These are phyloP conservation scores for Brachionus rotundiformis DNA, from an alignment of 1,140 invertebrate genomes.

Conservation along the genomic window DNA sequence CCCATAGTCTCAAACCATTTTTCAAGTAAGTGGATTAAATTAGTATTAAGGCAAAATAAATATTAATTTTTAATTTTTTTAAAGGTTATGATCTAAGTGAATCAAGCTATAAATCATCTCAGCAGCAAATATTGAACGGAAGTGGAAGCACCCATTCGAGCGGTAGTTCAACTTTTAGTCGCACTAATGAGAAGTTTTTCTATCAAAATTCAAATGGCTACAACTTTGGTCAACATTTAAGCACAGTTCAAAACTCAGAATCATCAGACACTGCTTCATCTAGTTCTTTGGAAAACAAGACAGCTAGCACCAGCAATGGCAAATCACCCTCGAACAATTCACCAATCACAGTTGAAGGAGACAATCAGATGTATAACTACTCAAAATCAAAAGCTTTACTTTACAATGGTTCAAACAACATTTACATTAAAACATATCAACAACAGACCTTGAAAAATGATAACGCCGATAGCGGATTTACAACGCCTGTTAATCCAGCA, in stretches of 20 bases:
- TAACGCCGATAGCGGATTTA: constrained; percentile 32
- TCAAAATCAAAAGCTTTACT: constrained; percentile 5
- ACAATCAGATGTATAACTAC: constrained; percentile 5
- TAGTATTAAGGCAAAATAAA: background rate
- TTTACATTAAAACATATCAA: constrained; percentile 30
- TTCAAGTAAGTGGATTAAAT: constrained; percentile 1
- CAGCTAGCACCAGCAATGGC: constrained; percentile 35
- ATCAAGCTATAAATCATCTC: constrained; percentile 34
- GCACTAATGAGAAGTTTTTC: constrained; percentile 23
- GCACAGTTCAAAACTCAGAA: background rate
- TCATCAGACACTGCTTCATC: constrained; percentile 41
- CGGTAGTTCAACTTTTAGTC: constrained; percentile 33
- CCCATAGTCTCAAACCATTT: constrained; percentile 31
- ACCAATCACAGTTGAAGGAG: constrained; percentile 24
- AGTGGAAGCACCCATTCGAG: constrained; percentile 26
- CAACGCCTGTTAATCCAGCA: constrained; percentile 19
- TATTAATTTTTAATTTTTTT: constrained; percentile 15
- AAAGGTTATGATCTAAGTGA: constrained; percentile 38
- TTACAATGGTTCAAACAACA: constrained; percentile 28
- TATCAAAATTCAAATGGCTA: constrained; percentile 10
- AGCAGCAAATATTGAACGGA: constrained; percentile 49
- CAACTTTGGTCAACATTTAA: constrained; percentile 19
- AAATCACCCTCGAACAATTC: constrained; percentile 26
- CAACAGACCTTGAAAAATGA: constrained; percentile 18
- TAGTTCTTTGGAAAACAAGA: constrained; percentile 38